Evolutionary conservation across 2,888 invertebrate species (phyloP).

Genomic region (Bembecia ichneumoniformis): DNA sequence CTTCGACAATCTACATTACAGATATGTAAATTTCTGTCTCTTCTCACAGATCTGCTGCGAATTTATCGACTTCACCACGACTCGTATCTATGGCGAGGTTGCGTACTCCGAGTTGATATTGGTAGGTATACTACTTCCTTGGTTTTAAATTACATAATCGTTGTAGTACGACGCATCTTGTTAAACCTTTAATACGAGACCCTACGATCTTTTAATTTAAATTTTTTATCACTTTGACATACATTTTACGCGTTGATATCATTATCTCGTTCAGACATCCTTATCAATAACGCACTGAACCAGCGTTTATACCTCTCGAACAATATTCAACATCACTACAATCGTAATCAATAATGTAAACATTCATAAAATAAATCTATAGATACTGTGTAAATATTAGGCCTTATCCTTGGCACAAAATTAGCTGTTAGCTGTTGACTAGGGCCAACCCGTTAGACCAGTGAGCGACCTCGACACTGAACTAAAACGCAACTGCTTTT

Average conservation of each 20-base stretch:
- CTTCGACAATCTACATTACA: not conserved
- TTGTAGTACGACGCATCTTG: not conserved
- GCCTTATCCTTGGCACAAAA: slow-evolving; percentile 37
- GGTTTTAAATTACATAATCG: not conserved
- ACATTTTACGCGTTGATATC: slow-evolving; percentile 31
- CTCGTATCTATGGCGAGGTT: not conserved
- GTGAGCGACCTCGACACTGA: slow-evolving; percentile 61
- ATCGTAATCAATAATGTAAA: slow-evolving; percentile 13
- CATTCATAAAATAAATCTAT: slow-evolving; percentile 1
- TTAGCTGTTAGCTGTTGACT: slow-evolving; percentile 26
- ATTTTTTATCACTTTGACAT: slow-evolving; percentile 22
- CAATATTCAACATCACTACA: slow-evolving; percentile 13
- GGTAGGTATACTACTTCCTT: not conserved
- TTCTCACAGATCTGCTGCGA: not conserved
- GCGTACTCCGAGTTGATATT: not conserved
- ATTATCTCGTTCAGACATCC: slow-evolving; percentile 35
- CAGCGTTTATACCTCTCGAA: slow-evolving; percentile 25
- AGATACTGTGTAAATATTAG: slow-evolving; percentile 10
- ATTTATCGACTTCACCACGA: slow-evolving; percentile 2
- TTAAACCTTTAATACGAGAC: not conserved
- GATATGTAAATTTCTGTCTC: slow-evolving; percentile 9
- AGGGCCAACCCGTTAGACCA: slow-evolving; percentile 54
- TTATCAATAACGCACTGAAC: slow-evolving; percentile 34
- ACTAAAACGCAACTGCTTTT: slow-evolving; percentile 22
- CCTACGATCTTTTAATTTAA: not conserved